Evolutionary conservation across 2,797 vertebrate species (phyloP), one percentile per base, ranked within the genome.

Genomic region (Benthosema pterotum): DNA sequence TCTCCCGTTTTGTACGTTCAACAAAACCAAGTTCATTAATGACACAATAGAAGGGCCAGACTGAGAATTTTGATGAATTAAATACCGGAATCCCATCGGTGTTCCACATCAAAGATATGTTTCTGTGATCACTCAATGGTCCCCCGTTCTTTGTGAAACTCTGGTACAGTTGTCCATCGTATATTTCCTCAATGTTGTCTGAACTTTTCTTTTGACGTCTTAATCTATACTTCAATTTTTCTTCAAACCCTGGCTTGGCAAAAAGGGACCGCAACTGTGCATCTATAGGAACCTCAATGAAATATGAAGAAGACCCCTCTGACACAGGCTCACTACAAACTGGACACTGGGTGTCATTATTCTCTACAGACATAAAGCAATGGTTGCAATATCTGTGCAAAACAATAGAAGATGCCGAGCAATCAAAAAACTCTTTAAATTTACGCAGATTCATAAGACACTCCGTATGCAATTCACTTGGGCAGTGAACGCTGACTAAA

Each of bases 21-120:
- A 43, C 52, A 57, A 75, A 78, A 32, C 12, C 75, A 14, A 75
- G 43, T 28, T 72, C 28, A 15, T 69, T 77, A 47, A 72, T 77
- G 22, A 74, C 14, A 60, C 57, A 77, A 63, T 74, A 74, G 69
- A 68, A 76, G 63, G 67, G 67, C 67, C 78, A 77, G 9, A 77
- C 57, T 28, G 61, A 77, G 58, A 79, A 76, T 42, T 67, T 62
- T 1, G 59, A 75, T 2, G 56, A 73, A 15, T 74, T 71, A 13
- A 71, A 74, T 65, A 71, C 59, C 14, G 75, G 71, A 16, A 70
- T 53, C 15, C 71, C 65, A 54, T 69, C 66, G 46, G 66, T 72
- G 56, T 75, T 75, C 57, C 77, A 75, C 0, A 4, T 65, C 11
- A 73, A 53, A 18, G 58, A 78, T 3, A 71, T 65, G 38, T 78